These are phyloP conservation scores for Protula sp. DNA, from an alignment of 2,888 invertebrate species.

Conservation along the genomic window DNA sequence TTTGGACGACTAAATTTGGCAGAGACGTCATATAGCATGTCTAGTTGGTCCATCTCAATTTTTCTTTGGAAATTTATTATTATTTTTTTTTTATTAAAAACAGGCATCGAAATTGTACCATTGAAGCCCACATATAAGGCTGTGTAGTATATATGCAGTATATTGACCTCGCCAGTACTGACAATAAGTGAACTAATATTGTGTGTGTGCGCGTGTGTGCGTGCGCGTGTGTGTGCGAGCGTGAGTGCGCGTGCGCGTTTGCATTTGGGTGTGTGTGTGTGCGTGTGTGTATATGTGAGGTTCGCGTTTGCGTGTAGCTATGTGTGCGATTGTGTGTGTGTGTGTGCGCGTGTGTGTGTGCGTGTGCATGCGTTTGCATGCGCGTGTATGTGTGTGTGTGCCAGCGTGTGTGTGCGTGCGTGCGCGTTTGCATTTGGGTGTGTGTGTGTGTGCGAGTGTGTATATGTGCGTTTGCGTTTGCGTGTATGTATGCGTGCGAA, in stretches of 20 bases:
- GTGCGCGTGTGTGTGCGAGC: no score
- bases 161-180: no score
- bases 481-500: constrained; percentile 14
- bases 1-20: no score
- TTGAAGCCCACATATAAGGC: no score
- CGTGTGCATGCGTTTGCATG: constrained; percentile 7
- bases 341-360: constrained; percentile 11
- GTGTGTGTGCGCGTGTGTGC: constrained; percentile 1
- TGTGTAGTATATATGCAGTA: no score
- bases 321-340: constrained; percentile 49
- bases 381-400: constrained; percentile 10
- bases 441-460: constrained; percentile 13
- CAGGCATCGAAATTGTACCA: no score
- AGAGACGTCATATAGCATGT: no score
- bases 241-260: constrained; percentile 10
- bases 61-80: no score
- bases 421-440: constrained; percentile 6
- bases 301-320: constrained; percentile 7
- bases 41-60: no score
- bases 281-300: constrained; percentile 9
- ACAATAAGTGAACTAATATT: no score
- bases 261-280: constrained; percentile 11
- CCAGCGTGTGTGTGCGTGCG: constrained; percentile 10
- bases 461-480: constrained; percentile 14
- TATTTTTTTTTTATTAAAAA: no score